Evolutionary conservation across 2,113 vertebrate genomes (phyloP).

Genomic region (Solea senegalensis): DNA sequence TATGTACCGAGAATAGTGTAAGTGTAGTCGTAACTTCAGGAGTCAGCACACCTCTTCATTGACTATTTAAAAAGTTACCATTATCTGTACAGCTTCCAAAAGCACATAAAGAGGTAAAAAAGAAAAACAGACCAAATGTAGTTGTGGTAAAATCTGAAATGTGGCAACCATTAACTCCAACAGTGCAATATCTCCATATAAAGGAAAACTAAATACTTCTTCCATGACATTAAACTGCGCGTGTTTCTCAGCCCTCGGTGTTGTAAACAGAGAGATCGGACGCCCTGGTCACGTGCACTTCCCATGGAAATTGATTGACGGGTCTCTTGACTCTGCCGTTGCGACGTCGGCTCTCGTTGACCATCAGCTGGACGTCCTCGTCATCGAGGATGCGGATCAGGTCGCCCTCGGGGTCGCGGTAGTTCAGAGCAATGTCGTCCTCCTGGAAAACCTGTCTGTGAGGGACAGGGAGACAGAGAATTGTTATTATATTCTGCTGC

Average conservation of each 20-base stretch:
- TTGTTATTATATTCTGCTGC: no score
- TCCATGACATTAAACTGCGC: neutral
- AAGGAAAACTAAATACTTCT: neutral
- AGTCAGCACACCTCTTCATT: neutral
- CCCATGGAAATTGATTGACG: slow-evolving; percentile 89
- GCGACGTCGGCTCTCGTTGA: slow-evolving; percentile 73
- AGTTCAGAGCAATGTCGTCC: slow-evolving; percentile 88
- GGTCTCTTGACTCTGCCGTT: slow-evolving; percentile 70
- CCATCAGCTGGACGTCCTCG: slow-evolving; percentile 90
- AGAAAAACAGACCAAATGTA: no score
- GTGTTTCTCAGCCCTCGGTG: slow-evolving; percentile 62
- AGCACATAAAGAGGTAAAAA: no score
- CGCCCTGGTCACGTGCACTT: slow-evolving; percentile 85
- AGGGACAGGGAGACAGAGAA: neutral
- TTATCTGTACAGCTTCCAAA: neutral
- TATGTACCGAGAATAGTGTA: no score
- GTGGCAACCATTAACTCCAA: neutral
- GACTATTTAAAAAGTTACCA: no score
- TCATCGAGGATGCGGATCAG: slow-evolving; percentile 88
- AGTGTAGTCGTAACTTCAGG: neutral
- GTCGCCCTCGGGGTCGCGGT: slow-evolving; percentile 88
- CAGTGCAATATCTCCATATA: neutral
- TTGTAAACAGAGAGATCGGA: slow-evolving; percentile 87
- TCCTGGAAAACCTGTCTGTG: slow-evolving; percentile 85
- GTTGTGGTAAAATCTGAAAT: slow-evolving; percentile 14